These are phyloP conservation scores for Julus scanicus DNA, from an alignment of 2,888 invertebrate genomes.

Conservation along the genomic window DNA sequence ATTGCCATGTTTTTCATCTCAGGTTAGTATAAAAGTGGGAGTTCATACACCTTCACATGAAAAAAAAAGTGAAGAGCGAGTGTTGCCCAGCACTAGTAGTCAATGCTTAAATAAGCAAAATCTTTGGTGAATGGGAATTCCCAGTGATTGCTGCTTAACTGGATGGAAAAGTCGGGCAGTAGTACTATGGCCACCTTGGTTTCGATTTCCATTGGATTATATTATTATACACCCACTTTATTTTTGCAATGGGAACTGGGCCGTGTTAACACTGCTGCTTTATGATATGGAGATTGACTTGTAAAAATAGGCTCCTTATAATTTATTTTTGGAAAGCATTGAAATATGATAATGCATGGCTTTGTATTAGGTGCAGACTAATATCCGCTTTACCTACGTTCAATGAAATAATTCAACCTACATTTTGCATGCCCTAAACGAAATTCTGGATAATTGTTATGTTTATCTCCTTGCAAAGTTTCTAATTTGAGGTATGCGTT, in stretches of 20 bases:
- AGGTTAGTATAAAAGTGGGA: background rate
- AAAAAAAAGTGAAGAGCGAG: background rate
- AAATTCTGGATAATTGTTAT: background rate
- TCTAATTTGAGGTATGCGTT: too few relatives aligned
- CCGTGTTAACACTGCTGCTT: background rate
- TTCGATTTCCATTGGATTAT: background rate
- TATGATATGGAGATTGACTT: background rate
- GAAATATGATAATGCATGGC: background rate
- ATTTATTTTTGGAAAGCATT: background rate
- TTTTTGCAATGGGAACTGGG: background rate
- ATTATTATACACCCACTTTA: background rate
- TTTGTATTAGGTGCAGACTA: background rate
- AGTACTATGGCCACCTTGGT: constrained; percentile 9
- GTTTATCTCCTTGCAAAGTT: background rate
- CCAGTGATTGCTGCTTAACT: background rate
- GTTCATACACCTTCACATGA: background rate
- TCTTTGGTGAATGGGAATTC: background rate
- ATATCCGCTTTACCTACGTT: background rate
- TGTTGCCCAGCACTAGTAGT: constrained; percentile 8
- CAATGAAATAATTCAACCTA: background rate
- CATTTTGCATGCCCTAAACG: background rate
- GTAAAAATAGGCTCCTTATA: background rate
- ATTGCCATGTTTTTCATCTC: background rate
- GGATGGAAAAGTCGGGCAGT: background rate
- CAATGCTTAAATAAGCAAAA: background rate